Conservation (phyloP, 2,888 invertebrate genomes). For the Rhagophthalmus giganteus region DNA sequence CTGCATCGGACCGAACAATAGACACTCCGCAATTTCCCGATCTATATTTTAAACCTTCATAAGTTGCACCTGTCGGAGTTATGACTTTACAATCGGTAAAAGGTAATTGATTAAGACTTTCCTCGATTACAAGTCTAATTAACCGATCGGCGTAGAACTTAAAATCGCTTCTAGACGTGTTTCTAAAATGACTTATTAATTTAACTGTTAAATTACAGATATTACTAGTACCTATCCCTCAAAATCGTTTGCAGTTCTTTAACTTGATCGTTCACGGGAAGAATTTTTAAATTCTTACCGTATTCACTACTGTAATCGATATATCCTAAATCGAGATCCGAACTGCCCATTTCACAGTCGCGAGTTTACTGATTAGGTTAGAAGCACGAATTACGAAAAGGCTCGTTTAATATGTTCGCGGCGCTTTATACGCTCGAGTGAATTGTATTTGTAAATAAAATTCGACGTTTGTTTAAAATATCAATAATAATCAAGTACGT, state of each 20-base stretch:
- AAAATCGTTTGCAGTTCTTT: constrained; percentile 85
- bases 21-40: constrained; percentile 99
- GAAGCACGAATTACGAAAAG: neutral
- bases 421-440: too few species aligned
- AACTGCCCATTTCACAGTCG: constrained; percentile 50
- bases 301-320: constrained; percentile 57
- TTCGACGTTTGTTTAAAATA: too few species aligned
- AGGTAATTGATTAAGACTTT: constrained; percentile 94
- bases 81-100: constrained; percentile 88
- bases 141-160: constrained; percentile 98
- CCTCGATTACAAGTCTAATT: constrained; percentile 96
- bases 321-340: constrained; percentile 47
- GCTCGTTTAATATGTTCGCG: too few species aligned
- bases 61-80: constrained; percentile 90
- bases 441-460: too few species aligned
- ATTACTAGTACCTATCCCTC: constrained; percentile 84
- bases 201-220: too few species aligned
- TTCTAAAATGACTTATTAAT: constrained; percentile 63
- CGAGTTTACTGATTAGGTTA: constrained; percentile 6
- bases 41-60: constrained; percentile 91
- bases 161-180: constrained; percentile 91
- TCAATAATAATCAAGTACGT: too few species aligned
- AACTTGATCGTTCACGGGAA: constrained; percentile 77
- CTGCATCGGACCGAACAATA: constrained; percentile 82
- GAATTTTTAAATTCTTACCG: constrained; percentile 69